Conservation (phyloP, 2,113 vertebrate genomes). For the Erythrocebus patas region DNA sequence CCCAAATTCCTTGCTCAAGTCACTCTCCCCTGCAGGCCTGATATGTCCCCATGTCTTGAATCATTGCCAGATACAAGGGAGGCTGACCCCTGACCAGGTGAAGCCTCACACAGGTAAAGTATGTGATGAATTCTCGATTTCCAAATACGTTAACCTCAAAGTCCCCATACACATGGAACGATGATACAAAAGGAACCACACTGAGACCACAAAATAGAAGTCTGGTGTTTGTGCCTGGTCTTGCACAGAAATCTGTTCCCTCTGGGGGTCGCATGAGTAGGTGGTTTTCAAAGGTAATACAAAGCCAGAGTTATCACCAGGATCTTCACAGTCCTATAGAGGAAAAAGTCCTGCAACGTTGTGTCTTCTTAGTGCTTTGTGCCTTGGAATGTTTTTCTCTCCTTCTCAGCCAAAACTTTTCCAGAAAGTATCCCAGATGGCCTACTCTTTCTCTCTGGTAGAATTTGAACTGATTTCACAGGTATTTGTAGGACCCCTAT, state of each 20-base stretch:
- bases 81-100: not conserved
- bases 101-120: not conserved
- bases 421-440: not conserved
- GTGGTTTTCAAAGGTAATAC: not conserved
- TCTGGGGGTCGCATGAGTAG: not conserved
- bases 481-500: not conserved
- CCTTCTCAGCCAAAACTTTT: not conserved
- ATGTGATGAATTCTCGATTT: not conserved
- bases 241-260: not conserved
- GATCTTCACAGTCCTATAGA: not conserved
- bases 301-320: not conserved
- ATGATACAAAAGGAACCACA: not conserved
- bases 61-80: not conserved
- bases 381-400: not conserved
- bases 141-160: not conserved
- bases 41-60: not conserved
- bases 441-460: not conserved
- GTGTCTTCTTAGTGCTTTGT: not conserved
- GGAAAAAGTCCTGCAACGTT: rapidly evolving
- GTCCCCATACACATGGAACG: not conserved
- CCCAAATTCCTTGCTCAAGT: not conserved
- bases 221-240: not conserved
- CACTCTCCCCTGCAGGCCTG: not conserved
- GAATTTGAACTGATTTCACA: not conserved
- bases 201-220: not conserved